Base-by-base conservation (phyloP, 2,888 invertebrate species). In the Papilio demoleus region DNA sequence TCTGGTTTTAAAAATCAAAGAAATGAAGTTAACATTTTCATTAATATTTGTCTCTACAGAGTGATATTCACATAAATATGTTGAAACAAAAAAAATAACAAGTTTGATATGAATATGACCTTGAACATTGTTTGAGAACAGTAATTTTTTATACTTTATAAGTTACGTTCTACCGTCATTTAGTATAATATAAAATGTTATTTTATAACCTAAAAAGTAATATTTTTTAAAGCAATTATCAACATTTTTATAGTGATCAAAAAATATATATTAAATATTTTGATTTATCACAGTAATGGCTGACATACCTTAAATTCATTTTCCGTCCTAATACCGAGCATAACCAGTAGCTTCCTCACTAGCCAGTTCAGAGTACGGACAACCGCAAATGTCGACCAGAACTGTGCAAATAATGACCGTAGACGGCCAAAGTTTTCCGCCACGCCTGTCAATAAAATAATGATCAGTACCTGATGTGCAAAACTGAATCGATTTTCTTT, bases 401-500 rank as follows among this genome's bases (percentile, higher is more conserved):
- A 94, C 80, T 97, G 97, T 1, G 96, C 95, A 79, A 99, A 96
- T 76, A 98, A 95, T 4, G 95, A 94, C 71, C 97, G 94, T 70
- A 99, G 88, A 59, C 97, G 93, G 4, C 97, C 96, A 83, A 99
- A 96, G 88, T 99, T 99, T 75, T 99, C 99, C 8, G 99, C 99
- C 1, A 99, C 98, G 70, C 98, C 93, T 93, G 79, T 14, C 17
- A 56, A 64, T 6, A 22, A 22, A 34, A 61, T 17, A 14, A 34
- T 58, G 1, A 24, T 56, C 19, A 34, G 27, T 64, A 0, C n/a
- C n/a, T n/a, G n/a, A 64, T 17, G 6, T 47, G n/a, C 11, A 19
- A 40, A 42, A 42, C n/a, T n/a, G n/a, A n/a, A n/a, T n/a, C n/a
- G n/a, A n/a, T n/a, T n/a, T n/a, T n/a, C n/a, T n/a, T n/a, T n/a